phyloP scores from a whole-genome alignment of 2,797 vertebrate species.

The Dermochelys coriacea region DNA sequence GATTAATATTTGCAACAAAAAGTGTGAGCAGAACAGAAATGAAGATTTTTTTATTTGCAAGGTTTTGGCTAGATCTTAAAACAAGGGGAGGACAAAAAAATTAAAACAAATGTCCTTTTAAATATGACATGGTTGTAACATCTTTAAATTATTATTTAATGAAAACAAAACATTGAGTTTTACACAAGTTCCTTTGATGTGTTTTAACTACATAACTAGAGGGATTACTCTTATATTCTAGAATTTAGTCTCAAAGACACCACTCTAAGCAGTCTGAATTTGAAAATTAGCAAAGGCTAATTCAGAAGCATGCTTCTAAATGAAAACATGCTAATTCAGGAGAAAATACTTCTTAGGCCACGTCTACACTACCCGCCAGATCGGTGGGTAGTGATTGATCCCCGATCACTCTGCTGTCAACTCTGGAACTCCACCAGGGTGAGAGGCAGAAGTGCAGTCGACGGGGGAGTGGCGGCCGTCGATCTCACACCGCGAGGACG shows the following conservation, averaged over 20 bases:
- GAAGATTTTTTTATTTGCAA: background rate
- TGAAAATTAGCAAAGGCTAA: conserved; percentile 20
- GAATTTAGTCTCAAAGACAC: conserved; percentile 6
- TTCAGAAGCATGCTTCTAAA: background rate
- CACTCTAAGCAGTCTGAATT: conserved; percentile 11
- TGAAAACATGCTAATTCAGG: background rate
- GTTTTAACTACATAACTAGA: background rate
- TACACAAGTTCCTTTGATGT: background rate
- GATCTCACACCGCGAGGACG: too few species aligned
- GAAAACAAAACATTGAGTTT: background rate
- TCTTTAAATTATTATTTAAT: background rate
- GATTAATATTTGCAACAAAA: background rate
- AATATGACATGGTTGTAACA: background rate
- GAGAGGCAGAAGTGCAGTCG: too few species aligned
- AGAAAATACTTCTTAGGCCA: background rate
- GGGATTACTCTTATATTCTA: conserved; percentile 13
- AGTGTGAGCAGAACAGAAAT: background rate
- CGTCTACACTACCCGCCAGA: too few species aligned
- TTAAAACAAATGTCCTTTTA: background rate
- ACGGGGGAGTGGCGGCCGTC: too few species aligned
- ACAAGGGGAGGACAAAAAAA: background rate
- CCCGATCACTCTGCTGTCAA: too few species aligned
- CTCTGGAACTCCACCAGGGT: too few species aligned
- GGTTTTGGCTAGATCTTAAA: background rate
- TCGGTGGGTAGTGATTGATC: too few species aligned